Percentiles rank a stretch among this genome's conserved stretches.
Evolutionary conservation across 2,113 vertebrate species (phyloP).

Genomic region (Nibea albiflora): DNA sequence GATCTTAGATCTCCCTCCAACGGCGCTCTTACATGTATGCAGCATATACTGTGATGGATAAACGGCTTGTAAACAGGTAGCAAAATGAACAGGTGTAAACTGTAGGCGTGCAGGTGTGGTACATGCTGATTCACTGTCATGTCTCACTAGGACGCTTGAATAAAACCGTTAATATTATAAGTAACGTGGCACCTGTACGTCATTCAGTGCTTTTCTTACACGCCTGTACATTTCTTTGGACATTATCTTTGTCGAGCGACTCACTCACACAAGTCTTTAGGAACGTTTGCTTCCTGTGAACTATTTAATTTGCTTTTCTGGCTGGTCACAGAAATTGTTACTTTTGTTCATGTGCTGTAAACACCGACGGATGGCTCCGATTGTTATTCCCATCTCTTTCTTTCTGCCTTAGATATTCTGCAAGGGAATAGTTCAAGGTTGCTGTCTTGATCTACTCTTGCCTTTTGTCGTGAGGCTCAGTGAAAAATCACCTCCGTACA

Average conservation of each 20-base stretch:
- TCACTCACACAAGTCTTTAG: background rate
- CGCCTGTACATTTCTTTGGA: background rate
- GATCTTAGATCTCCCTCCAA: background rate
- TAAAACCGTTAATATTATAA: no score
- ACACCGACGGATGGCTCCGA: background rate
- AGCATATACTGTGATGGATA: no score
- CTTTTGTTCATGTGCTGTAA: background rate
- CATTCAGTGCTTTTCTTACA: background rate
- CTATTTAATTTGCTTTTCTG: background rate
- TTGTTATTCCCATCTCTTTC: background rate
- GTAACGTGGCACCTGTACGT: no score
- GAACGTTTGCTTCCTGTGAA: background rate
- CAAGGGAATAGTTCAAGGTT: conserved; percentile 3
- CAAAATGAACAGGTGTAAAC: no score
- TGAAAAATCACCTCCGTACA: conserved; percentile 11
- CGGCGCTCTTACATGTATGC: background rate
- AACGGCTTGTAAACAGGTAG: no score
- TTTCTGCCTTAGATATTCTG: conserved; percentile 10
- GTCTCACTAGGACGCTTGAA: no score
- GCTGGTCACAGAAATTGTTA: background rate
- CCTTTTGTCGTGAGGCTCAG: background rate
- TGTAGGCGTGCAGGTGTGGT: no score
- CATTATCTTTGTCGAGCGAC: background rate
- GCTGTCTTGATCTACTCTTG: conserved; percentile 22
- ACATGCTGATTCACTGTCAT: no score